These are phyloP conservation scores for Grammomys dolichurus DNA, from an alignment of 2,113 vertebrate genomes.

Conservation along the genomic window DNA sequence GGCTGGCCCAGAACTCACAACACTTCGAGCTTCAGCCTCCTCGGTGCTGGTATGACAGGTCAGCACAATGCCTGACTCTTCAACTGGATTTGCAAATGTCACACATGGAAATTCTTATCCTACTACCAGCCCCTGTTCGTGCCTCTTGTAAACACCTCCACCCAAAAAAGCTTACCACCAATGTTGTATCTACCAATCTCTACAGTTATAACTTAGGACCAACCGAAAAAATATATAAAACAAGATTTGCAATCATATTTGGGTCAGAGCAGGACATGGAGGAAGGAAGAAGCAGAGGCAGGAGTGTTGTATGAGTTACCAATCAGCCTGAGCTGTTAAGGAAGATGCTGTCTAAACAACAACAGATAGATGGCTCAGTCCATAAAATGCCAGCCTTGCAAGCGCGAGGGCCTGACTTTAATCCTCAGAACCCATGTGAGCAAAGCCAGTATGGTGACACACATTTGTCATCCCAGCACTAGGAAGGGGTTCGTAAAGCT, in stretches of 20 bases:
- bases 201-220: neutral
- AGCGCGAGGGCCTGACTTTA: neutral
- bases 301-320: neutral
- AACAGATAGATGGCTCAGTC: neutral
- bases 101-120: neutral
- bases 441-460: neutral
- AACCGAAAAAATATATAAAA: neutral
- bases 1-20: neutral
- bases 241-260: neutral
- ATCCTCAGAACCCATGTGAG: neutral
- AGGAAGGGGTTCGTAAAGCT: neutral
- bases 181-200: neutral
- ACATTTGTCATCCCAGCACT: too few species aligned
- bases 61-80: neutral
- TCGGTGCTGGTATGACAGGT: neutral
- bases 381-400: neutral
- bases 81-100: constrained; percentile 11
- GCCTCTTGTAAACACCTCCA: neutral
- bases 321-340: neutral
- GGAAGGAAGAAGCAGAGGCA: neutral
- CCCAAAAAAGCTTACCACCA: constrained; percentile 59
- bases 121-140: neutral
- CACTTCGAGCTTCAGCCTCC: neutral
- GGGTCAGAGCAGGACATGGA: neutral
- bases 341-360: neutral